Base-by-base conservation (phyloP, 2,797 vertebrate genomes). In the Galagoides demidoff region DNA sequence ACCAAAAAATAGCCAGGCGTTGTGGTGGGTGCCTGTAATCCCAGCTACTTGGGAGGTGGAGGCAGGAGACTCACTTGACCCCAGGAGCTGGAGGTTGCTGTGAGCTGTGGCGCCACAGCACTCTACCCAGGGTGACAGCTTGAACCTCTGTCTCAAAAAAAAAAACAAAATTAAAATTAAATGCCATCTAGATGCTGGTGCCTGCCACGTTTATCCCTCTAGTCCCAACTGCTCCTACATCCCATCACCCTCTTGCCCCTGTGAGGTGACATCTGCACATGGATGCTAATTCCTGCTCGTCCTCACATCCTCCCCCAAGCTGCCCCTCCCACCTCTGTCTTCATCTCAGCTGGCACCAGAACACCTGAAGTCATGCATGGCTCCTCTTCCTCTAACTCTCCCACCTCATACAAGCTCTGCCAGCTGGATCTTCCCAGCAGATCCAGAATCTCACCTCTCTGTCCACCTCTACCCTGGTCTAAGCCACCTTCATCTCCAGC, bases 231-330 rank as follows among this genome's bases (percentile, higher is more conserved):
- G 20, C 17, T 25, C 52, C 61, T 7, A 8, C 13, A 31, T 25
- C 2, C 16, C 0, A 34, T 70, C 29, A 39, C 14, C 45, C 61
- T 34, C 0, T 19, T 7, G 27, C 31, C 57, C 14, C 63, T 1
- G 1, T 10, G 19, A 22, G 1, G 1, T 10, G 19, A 22, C 1
- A 1, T 45, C 37, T 5, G 5, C 55, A 10, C 19, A 0, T 1
- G 34, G 66, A 10, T 23, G 34, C 31, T 3, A 0, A 6, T 3
- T 1, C 7, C 17, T 8, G 29, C 23, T 71, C 6, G 29, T 22
- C n/a, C 59, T 25, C 49, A 10, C 1, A 2, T 55, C 34, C 23
- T 55, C 68, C 61, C 61, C 27, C 29, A 39, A 13, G 0, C 71
- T 20, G 31, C 29, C 27, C 12, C 39, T 59, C 57, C 29, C 61